Evolutionary conservation across 2,797 vertebrate species (phyloP).

Genomic region (Phrynocephalus vlangalii): DNA sequence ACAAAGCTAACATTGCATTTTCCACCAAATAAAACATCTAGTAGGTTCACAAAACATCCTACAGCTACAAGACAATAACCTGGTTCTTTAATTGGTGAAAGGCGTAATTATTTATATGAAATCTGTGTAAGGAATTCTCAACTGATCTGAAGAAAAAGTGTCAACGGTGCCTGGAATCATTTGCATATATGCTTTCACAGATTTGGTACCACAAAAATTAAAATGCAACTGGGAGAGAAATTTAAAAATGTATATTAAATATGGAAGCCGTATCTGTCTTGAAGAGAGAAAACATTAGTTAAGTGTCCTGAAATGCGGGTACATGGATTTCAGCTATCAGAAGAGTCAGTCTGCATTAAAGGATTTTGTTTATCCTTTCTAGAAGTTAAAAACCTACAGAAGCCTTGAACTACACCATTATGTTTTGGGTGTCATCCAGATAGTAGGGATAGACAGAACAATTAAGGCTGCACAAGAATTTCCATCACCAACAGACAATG

Average conservation of each 20-base stretch:
- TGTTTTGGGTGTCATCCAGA: conserved; percentile 63
- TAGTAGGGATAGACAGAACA: conserved; percentile 70
- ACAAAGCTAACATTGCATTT: background rate
- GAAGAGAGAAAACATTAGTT: conserved; percentile 52
- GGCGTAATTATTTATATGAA: background rate
- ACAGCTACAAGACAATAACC: background rate
- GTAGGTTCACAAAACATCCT: background rate
- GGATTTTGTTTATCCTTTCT: conserved; percentile 68
- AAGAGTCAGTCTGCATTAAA: conserved; percentile 58
- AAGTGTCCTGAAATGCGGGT: conserved; percentile 65
- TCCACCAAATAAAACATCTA: no score
- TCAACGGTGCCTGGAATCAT: background rate
- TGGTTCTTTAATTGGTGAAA: background rate
- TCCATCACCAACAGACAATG: conserved; percentile 70
- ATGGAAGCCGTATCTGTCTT: conserved; percentile 49
- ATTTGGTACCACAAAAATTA: background rate
- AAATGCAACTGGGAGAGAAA: background rate
- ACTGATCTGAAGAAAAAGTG: background rate
- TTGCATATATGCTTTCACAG: background rate
- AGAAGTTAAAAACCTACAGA: conserved; percentile 69
- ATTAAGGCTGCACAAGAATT: conserved; percentile 73
- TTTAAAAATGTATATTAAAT: conserved; percentile 13
- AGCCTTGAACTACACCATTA: conserved; percentile 68
- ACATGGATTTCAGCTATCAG: conserved; percentile 67
- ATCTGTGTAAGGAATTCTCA: background rate